These are phyloP conservation scores for Steinernema khuongi DNA, from an alignment of 1,140 invertebrate genomes.

Conservation along the genomic window DNA sequence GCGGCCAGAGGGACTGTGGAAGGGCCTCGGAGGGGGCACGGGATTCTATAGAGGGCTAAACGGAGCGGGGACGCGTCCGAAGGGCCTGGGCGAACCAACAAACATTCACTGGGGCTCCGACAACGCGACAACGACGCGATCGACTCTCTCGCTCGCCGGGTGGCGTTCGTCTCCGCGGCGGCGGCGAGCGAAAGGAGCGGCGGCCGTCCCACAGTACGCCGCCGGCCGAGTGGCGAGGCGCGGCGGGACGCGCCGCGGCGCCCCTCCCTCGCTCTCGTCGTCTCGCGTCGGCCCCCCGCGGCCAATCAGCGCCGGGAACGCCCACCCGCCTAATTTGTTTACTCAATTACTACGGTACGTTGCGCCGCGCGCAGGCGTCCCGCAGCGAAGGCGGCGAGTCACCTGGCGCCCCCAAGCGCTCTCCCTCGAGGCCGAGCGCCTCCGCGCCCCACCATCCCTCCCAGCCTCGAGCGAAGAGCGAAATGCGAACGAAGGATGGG, in stretches of 20 bases:
- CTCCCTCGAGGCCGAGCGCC: too few relatives aligned
- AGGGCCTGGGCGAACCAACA: neutral
- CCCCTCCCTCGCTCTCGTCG: neutral
- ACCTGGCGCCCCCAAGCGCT: too few relatives aligned
- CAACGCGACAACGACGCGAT: neutral
- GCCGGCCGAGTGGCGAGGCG: neutral
- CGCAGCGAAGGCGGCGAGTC: neutral
- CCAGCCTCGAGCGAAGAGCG: too few relatives aligned
- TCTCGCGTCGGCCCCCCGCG: neutral
- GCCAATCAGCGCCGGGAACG: neutral
- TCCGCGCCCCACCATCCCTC: too few relatives aligned
- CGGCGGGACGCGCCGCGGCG: neutral
- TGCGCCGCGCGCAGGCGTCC: neutral
- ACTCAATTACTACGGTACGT: slow-evolving; percentile 6
- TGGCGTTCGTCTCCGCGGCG: neutral
- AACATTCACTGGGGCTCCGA: slow-evolving; percentile 9
- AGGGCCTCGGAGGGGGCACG: too few relatives aligned
- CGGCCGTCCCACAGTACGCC: slow-evolving; percentile 2
- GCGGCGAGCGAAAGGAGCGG: neutral
- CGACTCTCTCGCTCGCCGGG: neutral
- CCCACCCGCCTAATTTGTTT: neutral
- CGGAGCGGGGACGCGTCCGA: neutral
- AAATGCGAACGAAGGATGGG: too few relatives aligned
- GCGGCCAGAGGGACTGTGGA: neutral
- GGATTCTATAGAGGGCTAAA: neutral